phyloP scores from a whole-genome alignment of 2,888 invertebrate genomes.

The Aricia artaxerxes region DNA sequence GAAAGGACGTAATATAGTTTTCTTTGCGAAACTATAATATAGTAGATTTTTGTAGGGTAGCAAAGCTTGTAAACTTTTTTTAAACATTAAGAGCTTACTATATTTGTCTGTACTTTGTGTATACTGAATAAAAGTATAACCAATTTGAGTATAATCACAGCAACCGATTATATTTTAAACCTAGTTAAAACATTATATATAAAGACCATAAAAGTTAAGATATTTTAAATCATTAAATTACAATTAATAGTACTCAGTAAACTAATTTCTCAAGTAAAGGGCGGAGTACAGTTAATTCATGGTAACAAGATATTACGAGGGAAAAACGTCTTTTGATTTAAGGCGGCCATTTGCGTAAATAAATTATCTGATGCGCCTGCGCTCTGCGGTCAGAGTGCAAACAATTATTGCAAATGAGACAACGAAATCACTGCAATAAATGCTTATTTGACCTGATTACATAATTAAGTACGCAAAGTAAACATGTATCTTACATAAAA shows the following conservation, averaged over 20 bases:
- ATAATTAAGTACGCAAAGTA: constrained; percentile 1
- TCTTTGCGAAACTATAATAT: too few species aligned
- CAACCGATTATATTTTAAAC: too few species aligned
- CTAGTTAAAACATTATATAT: too few species aligned
- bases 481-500: neutral
- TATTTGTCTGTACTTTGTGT: too few species aligned
- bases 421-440: constrained; percentile 17
- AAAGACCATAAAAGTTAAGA: too few species aligned
- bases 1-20: too few species aligned
- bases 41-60: too few species aligned
- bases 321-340: constrained; percentile 28
- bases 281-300: constrained; percentile 5
- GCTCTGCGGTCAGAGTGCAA: constrained; percentile 27
- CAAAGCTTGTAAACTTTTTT: too few species aligned
- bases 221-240: neutral
- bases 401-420: constrained; percentile 29
- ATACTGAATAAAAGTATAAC: too few species aligned
- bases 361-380: constrained; percentile 25
- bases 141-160: too few species aligned
- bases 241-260: neutral
- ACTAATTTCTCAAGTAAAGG: neutral
- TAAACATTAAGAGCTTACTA: too few species aligned
- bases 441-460: constrained; percentile 17
- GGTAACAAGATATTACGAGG: constrained; percentile 26
- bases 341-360: constrained; percentile 6